These are phyloP conservation scores for Drosophila simulans DNA, from an alignment of 1,140 invertebrate genomes.

Conservation along the genomic window DNA sequence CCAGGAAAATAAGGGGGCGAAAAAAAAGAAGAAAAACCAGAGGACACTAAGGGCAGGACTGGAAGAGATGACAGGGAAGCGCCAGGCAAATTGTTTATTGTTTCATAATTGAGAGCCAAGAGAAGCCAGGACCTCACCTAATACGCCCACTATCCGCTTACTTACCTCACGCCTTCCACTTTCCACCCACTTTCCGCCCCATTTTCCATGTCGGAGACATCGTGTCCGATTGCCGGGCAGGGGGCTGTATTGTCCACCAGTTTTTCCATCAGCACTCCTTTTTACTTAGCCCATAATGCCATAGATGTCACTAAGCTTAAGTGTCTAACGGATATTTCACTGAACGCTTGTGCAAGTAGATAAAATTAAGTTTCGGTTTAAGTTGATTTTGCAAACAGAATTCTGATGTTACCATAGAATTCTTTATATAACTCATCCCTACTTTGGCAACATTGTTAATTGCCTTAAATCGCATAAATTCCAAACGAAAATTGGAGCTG, in stretches of 20 bases:
- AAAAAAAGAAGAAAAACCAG: no score
- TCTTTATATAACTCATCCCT: not conserved
- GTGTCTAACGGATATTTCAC: not conserved
- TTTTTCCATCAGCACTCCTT: not conserved
- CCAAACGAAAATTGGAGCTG: not conserved
- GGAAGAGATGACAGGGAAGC: conserved; percentile 1
- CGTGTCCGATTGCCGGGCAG: not conserved
- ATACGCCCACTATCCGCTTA: conserved; percentile 3
- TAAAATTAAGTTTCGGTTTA: no score
- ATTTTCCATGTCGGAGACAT: not conserved
- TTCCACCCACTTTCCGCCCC: not conserved
- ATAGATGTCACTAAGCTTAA: not conserved
- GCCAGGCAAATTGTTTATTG: conserved; percentile 67
- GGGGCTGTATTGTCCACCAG: not conserved
- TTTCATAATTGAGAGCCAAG: conserved; percentile 62
- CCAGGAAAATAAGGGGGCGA: conserved; percentile 4
- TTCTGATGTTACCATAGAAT: no score
- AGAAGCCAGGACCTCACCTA: conserved; percentile 15
- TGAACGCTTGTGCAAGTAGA: not conserved
- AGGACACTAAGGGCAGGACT: not conserved
- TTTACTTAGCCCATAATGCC: not conserved
- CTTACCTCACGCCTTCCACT: not conserved
- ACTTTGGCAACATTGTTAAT: conserved; percentile 29
- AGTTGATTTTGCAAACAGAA: not conserved
- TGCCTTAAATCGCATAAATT: conserved; percentile 41